phyloP scores from a whole-genome alignment of 1,140 invertebrate genomes.

The Drosophila ironensis region DNA sequence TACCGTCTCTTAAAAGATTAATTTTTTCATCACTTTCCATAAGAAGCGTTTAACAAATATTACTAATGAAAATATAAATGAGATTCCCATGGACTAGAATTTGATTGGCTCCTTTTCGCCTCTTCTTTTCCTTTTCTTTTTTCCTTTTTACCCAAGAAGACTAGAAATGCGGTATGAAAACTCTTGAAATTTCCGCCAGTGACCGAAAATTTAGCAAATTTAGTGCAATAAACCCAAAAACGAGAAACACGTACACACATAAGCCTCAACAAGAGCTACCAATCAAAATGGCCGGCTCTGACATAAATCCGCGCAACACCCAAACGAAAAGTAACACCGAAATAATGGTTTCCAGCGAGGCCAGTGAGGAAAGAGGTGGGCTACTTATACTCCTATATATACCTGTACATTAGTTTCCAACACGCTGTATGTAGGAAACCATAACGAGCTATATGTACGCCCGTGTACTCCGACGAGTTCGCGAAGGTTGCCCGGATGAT shows the following conservation, averaged over 20 bases:
- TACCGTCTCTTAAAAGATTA: no score
- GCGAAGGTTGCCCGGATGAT: conserved; percentile 50
- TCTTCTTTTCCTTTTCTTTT: no score
- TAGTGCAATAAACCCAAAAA: neutral
- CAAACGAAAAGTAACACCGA: conserved; percentile 55
- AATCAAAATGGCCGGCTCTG: conserved; percentile 44
- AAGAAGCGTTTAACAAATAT: no score
- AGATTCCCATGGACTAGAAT: no score
- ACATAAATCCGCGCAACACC: conserved; percentile 54
- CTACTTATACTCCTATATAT: no score
- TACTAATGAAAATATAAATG: no score
- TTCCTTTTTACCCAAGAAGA: no score
- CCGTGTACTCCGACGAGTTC: conserved; percentile 38
- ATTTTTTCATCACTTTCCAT: no score
- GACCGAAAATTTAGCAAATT: neutral
- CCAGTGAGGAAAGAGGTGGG: conserved; percentile 8
- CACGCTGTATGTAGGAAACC: conserved; percentile 57
- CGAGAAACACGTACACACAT: conserved; percentile 2
- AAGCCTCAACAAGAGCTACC: conserved; percentile 18
- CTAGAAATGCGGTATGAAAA: no score
- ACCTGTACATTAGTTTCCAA: no score
- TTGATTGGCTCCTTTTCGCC: no score
- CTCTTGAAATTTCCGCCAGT: conserved; percentile 28
- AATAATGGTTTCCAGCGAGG: conserved; percentile 20
- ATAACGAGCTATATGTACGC: conserved; percentile 62